Evolutionary conservation across 2,113 vertebrate genomes (phyloP).

Genomic region (Podarcis cretensis): DNA sequence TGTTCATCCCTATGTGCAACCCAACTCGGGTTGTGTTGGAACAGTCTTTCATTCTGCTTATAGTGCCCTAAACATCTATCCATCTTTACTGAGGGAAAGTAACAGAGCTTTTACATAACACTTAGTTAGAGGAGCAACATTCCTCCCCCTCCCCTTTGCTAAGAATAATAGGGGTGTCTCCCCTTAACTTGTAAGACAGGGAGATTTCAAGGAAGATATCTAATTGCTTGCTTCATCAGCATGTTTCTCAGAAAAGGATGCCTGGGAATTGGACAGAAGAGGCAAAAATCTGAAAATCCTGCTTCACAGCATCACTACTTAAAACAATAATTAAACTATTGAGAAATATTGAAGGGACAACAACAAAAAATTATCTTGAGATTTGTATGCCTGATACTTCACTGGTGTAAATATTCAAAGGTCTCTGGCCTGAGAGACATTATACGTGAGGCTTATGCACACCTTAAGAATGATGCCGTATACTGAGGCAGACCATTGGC

Average conservation of each 20-base stretch:
- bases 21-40: neutral
- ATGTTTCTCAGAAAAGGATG: neutral
- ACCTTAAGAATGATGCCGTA: too few relatives aligned
- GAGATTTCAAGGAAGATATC: neutral
- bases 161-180: neutral
- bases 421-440: neutral
- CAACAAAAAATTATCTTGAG: neutral
- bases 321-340: neutral
- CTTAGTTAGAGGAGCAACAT: neutral
- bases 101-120: neutral
- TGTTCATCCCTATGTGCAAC: neutral
- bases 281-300: neutral
- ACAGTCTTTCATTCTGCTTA: neutral
- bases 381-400: conserved; percentile 17
- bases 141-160: too few relatives aligned
- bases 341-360: neutral
- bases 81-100: neutral
- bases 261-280: neutral
- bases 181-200: neutral
- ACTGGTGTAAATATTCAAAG: conserved; percentile 21
- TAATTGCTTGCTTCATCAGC: neutral
- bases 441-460: too few relatives aligned
- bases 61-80: neutral
- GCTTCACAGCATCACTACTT: neutral
- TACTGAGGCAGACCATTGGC: too few relatives aligned